Base-by-base conservation (phyloP, 2,888 invertebrate genomes). In the Schizotus pectinicornis region DNA sequence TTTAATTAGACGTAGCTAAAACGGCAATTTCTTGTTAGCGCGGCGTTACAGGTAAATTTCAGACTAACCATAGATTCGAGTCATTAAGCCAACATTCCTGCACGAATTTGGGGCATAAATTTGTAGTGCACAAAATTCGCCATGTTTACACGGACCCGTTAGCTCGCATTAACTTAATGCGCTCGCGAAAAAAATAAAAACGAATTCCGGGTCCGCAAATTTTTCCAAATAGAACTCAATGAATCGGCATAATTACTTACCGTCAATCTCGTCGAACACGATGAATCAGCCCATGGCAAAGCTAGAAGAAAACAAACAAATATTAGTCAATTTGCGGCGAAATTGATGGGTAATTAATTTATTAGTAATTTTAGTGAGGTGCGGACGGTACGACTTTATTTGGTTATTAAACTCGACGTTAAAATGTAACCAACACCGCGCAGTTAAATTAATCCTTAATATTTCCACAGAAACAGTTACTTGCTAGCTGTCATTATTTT, bases 201-300 rank as follows among this genome's bases (percentile, higher is more conserved):
- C 22, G 22, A 22, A 22, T 22, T 22, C 22, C 22, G 22, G 22
- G 22, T 22, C 22, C 22, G 22, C 22, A 22, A 5, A 22, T 62
- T 50, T 49, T 57, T 22, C 22, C 22, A 22, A 22, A 22, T 22
- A 5, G 22, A 22, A 22, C 22, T 22, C 3, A 22, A 58, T 55
- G 59, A 60, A 60, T 46, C 3, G 46, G 31, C 35, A 45, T 53
- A 37, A 46, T 33, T n/a, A 48, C 57, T 61, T 46, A 53, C 53
- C 57, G 45, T 54, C 36, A 38, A 32, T 52, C 50, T 49, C 47
- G 50, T 36, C 39, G 53, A 22, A 45, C 38, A 31, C 34, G 36
- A 33, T 49, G 56, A 57, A 60, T 65, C 59, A 60, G 65, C 63
- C 65, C 65, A 65, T 67, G 64, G 64, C 64, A 59, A 56, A 48